Evolutionary conservation across 1,140 invertebrate genomes (phyloP).

Genomic region (Ganaspis sp.): DNA sequence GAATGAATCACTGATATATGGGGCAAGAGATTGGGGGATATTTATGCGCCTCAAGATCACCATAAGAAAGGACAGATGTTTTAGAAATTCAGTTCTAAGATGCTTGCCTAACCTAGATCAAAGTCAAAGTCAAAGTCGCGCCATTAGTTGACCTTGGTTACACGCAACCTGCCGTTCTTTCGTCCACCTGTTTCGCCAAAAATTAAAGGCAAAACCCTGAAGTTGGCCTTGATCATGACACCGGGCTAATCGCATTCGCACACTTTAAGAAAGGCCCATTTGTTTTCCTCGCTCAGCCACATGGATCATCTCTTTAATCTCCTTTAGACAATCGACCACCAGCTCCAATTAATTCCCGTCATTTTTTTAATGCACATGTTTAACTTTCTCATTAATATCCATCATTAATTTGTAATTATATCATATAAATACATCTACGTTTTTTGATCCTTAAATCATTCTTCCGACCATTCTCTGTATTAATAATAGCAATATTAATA

Average conservation of each 20-base stretch:
- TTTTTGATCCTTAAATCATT: no score
- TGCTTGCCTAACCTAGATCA: conserved; percentile 33
- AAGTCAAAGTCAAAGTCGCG: conserved; percentile 25
- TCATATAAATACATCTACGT: no score
- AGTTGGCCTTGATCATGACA: conserved; percentile 42
- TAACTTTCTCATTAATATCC: no score
- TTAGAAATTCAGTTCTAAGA: not conserved
- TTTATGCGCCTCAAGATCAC: not conserved
- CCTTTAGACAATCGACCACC: not conserved
- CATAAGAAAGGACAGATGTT: conserved; percentile 2
- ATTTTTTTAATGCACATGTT: no score
- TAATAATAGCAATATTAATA: no score
- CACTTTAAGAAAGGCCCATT: not conserved
- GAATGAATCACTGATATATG: no score
- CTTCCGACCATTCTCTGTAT: no score
- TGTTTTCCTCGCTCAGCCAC: not conserved
- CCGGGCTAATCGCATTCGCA: conserved; percentile 21
- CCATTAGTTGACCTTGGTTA: conserved; percentile 50
- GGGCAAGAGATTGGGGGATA: not conserved
- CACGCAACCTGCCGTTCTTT: conserved; percentile 34
- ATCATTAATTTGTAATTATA: no score
- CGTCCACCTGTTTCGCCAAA: conserved; percentile 48
- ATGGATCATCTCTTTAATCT: conserved; percentile 5
- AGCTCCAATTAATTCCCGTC: no score
- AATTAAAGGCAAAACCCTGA: conserved; percentile 30